Conservation (phyloP, 2,113 vertebrate species). For the Alligator mississippiensis region DNA sequence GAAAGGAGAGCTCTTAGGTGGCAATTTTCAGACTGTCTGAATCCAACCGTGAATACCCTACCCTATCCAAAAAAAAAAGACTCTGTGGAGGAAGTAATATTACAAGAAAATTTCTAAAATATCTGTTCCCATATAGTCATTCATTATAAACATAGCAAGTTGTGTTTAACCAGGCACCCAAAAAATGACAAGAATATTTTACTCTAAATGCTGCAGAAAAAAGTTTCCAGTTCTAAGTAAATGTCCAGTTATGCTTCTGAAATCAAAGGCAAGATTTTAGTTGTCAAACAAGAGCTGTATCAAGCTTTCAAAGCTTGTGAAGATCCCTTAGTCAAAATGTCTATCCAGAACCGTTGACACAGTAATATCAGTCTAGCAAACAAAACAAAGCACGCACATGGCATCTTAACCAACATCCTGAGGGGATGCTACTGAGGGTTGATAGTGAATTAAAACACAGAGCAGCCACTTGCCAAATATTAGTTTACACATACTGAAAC, state of each 20-base stretch:
- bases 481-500: not conserved
- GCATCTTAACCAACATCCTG: not conserved
- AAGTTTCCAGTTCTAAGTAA: not conserved
- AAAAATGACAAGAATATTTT: not conserved
- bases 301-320: not conserved
- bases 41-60: not conserved
- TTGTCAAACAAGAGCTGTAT: not conserved
- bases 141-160: not conserved
- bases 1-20: not conserved
- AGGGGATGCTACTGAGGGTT: not conserved
- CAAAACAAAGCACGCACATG: not conserved
- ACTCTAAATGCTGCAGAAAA: not conserved
- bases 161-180: not conserved
- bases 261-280: not conserved
- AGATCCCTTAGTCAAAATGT: not conserved
- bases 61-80: not conserved
- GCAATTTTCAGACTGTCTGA: not conserved
- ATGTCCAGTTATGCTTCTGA: not conserved
- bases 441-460: not conserved
- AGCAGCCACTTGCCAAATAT: not conserved
- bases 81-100: not conserved
- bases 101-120: not conserved
- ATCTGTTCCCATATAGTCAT: not conserved
- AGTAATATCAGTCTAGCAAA: not conserved
- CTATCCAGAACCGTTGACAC: not conserved